phyloP scores from a whole-genome alignment of 2,888 invertebrate species.

The Tachina fera region DNA sequence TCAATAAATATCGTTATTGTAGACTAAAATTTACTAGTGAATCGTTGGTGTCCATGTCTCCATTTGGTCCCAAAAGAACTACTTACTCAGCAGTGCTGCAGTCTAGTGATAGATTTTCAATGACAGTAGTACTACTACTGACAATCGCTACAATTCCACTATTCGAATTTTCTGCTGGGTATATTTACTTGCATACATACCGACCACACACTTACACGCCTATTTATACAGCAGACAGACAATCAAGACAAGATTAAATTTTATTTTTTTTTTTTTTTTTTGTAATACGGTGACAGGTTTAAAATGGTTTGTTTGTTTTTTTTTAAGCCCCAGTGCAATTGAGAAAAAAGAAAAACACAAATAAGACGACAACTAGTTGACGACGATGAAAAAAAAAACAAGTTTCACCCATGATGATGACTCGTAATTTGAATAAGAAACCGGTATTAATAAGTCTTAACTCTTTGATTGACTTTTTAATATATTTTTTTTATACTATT shows the following conservation, averaged over 20 bases:
- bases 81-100: too few species aligned
- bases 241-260: slow-evolving; percentile 61
- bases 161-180: too few species aligned
- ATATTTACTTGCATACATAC: background rate
- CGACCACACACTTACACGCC: background rate
- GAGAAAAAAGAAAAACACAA: slow-evolving; percentile 45
- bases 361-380: slow-evolving; percentile 41
- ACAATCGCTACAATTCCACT: too few species aligned
- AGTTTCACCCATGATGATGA: slow-evolving; percentile 61
- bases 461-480: slow-evolving; percentile 43
- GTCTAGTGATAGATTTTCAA: too few species aligned
- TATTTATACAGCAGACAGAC: slow-evolving; percentile 10
- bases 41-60: too few species aligned
- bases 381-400: slow-evolving; percentile 45
- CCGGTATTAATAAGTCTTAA: slow-evolving; percentile 49
- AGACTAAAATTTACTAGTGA: too few species aligned
- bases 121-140: too few species aligned
- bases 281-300: slow-evolving; percentile 58
- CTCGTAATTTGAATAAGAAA: slow-evolving; percentile 56
- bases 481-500: background rate
- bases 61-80: too few species aligned
- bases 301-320: slow-evolving; percentile 29
- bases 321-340: slow-evolving; percentile 31
- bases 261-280: slow-evolving; percentile 38
- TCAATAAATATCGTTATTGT: too few species aligned